Conservation (phyloP, 2,113 vertebrate genomes). For the Climacteris rufus region DNA sequence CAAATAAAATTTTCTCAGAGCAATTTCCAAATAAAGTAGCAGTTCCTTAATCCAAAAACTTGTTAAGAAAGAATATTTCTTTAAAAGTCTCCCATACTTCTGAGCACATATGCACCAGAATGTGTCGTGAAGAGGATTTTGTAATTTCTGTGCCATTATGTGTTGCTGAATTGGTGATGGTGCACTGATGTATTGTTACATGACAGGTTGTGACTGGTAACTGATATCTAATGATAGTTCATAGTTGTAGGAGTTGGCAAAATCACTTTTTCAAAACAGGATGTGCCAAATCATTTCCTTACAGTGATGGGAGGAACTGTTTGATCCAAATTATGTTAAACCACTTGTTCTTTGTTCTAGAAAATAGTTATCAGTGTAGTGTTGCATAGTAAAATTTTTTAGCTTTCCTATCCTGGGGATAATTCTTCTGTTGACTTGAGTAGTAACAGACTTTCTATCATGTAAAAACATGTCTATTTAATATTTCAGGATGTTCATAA, state of each 20-base stretch:
- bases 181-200: not conserved
- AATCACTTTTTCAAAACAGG: not conserved
- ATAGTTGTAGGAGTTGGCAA: not conserved
- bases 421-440: not conserved
- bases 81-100: not conserved
- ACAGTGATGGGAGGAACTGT: not conserved
- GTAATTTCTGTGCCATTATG: accelerated
- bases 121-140: not conserved
- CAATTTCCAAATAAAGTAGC: not conserved
- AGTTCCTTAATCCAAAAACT: not conserved
- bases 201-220: not conserved
- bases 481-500: not conserved
- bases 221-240: not conserved
- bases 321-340: not conserved
- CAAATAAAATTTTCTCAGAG: not conserved
- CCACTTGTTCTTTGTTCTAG: not conserved
- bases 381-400: not conserved
- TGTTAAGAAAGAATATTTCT: not conserved
- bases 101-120: not conserved
- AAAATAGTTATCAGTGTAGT: not conserved
- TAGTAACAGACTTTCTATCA: not conserved
- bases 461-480: not conserved
- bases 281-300: not conserved
- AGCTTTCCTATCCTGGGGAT: not conserved
- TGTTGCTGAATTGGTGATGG: not conserved